phyloP scores from a whole-genome alignment of 2,888 invertebrate genomes.

The Myopa testacea region DNA sequence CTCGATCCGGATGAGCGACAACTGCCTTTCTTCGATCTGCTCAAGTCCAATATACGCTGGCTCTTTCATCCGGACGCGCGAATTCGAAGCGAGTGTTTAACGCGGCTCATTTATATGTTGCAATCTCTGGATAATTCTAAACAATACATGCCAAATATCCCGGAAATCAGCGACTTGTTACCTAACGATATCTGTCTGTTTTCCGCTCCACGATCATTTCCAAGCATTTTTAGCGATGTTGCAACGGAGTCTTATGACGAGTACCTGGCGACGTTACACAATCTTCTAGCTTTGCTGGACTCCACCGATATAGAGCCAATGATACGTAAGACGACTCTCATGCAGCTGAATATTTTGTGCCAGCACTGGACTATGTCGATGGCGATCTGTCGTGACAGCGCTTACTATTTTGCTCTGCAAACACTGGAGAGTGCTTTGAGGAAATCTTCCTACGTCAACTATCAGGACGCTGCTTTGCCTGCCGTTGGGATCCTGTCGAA shows the following conservation, averaged over 20 bases:
- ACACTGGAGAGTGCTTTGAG: conserved; percentile 55
- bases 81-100: conserved; percentile 57
- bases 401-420: conserved; percentile 53
- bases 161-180: conserved; percentile 55
- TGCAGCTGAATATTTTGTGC: conserved; percentile 62
- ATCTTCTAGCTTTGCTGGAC: conserved; percentile 58
- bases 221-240: conserved; percentile 52
- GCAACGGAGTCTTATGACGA: conserved; percentile 8
- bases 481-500: conserved; percentile 60
- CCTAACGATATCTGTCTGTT: conserved; percentile 58
- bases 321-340: conserved; percentile 61
- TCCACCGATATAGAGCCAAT: conserved; percentile 58
- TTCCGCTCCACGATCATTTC: conserved; percentile 51
- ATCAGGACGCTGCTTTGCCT: conserved; percentile 56
- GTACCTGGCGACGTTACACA: conserved; percentile 46
- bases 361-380: conserved; percentile 55
- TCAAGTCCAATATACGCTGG: conserved; percentile 61
- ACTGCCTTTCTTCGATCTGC: conserved; percentile 50
- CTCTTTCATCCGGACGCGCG: conserved; percentile 55
- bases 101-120: conserved; percentile 56
- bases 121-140: conserved; percentile 49
- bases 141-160: conserved; percentile 53
- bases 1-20: conserved; percentile 57
- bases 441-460: conserved; percentile 49
- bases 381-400: conserved; percentile 52